Percentiles rank a stretch among this genome's conserved stretches.
These are phyloP conservation scores for Sylvia atricapilla DNA, from an alignment of 2,113 vertebrate genomes.

Conservation along the genomic window DNA sequence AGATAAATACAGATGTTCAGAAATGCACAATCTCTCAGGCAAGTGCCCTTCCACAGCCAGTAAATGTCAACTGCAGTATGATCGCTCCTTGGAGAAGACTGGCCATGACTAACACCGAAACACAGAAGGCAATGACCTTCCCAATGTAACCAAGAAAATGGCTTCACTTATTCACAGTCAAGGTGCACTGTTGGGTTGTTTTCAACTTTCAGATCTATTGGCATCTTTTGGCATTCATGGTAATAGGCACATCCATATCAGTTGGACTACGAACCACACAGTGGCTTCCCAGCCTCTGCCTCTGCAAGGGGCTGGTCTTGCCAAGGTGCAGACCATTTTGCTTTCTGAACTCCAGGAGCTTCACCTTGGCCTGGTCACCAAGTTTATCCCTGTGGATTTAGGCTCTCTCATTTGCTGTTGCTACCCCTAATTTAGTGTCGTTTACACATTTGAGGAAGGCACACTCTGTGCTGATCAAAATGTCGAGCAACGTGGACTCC, in stretches of 20 bases:
- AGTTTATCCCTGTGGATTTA: background rate
- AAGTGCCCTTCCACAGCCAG: background rate
- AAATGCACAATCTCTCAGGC: background rate
- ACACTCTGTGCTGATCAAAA: background rate
- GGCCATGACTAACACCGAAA: background rate
- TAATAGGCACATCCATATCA: rapidly evolving
- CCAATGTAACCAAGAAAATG: background rate
- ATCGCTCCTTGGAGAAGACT: background rate
- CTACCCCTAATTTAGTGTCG: background rate
- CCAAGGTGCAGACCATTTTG: rapidly evolving
- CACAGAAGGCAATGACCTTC: background rate
- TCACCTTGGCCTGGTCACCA: background rate
- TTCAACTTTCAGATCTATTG: background rate
- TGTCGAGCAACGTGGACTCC: rapidly evolving
- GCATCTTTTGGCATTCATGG: background rate
- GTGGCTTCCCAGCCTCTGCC: background rate
- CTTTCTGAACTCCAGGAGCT: background rate
- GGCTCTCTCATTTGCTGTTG: background rate
- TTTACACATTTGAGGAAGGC: background rate
- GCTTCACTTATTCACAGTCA: background rate
- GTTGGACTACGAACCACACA: background rate
- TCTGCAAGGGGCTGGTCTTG: background rate
- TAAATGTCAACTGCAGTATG: background rate
- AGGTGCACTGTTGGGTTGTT: background rate
- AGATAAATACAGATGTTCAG: background rate